phyloP scores from a whole-genome alignment of 2,113 vertebrate species.

The Cebus imitator region DNA sequence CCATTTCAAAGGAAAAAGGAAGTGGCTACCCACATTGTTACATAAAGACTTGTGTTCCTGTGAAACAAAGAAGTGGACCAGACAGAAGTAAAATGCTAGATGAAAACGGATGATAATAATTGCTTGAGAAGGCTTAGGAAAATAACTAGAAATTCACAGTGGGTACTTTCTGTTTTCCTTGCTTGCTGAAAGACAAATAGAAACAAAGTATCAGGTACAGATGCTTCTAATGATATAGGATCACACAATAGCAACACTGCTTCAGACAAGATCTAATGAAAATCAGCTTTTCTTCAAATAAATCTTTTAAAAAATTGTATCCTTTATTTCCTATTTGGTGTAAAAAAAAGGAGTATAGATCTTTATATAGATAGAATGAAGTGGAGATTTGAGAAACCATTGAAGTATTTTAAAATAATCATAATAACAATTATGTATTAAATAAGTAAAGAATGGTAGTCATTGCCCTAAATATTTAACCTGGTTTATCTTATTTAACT shows the following conservation, averaged over 20 bases:
- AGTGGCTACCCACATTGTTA: background rate
- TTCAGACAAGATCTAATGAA: background rate
- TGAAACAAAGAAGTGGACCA: background rate
- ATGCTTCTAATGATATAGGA: background rate
- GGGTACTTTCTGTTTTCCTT: background rate
- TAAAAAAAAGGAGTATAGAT: background rate
- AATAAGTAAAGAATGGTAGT: background rate
- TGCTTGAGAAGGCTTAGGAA: background rate
- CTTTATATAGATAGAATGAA: background rate
- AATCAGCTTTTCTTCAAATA: background rate
- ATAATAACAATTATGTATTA: background rate
- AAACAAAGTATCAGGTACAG: background rate
- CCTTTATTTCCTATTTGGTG: background rate
- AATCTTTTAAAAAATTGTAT: background rate
- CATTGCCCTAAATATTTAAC: background rate
- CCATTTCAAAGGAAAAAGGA: conserved; percentile 57
- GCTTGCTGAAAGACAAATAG: background rate
- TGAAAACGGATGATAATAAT: background rate
- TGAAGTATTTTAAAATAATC: background rate
- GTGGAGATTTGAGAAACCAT: background rate
- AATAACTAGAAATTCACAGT: background rate
- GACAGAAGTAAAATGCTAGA: background rate
- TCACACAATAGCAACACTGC: background rate
- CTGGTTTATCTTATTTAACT: background rate
- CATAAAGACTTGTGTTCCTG: background rate